phyloP scores from a whole-genome alignment of 1,140 invertebrate species.

The Drosophila serrata region DNA sequence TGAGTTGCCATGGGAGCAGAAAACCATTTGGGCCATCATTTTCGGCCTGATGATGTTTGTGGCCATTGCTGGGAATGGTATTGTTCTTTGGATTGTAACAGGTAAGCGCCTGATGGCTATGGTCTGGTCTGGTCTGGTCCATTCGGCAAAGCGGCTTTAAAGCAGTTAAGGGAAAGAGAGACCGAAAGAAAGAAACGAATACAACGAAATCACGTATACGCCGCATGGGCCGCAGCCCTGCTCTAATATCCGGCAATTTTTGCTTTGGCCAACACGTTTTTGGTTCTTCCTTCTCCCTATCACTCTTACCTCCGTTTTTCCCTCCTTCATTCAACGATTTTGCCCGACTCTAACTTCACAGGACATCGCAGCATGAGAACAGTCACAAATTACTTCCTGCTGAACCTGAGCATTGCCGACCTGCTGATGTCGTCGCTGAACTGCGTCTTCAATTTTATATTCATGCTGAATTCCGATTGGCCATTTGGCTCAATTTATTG shows the following conservation, averaged over 20 bases:
- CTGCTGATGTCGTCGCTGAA: conserved; percentile 96
- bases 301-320: neutral
- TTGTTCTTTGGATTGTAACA: conserved; percentile 96
- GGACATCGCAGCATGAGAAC: conserved; percentile 96
- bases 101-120: conserved; percentile 86
- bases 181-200: neutral
- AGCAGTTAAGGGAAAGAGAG: conserved; percentile 5
- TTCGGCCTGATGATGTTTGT: conserved; percentile 91
- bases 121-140: neutral
- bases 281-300: conserved; percentile 12
- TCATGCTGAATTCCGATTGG: conserved; percentile 94
- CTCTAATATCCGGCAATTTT: conserved; percentile 53
- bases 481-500: conserved; percentile 94
- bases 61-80: conserved; percentile 92
- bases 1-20: conserved; percentile 84
- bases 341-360: conserved; percentile 65
- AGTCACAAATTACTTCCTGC: conserved; percentile 97
- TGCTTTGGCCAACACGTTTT: conserved; percentile 43
- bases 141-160: conserved; percentile 28
- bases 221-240: conserved; percentile 11
- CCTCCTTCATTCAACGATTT: neutral
- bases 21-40: conserved; percentile 89
- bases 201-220: conserved; percentile 49
- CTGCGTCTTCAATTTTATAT: conserved; percentile 97
- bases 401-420: conserved; percentile 97